A percentile compares a stretch with the other conserved stretches of the same genome.
phyloP scores from a whole-genome alignment of 2,797 vertebrate species.

The Tokudaia muenninki region DNA sequence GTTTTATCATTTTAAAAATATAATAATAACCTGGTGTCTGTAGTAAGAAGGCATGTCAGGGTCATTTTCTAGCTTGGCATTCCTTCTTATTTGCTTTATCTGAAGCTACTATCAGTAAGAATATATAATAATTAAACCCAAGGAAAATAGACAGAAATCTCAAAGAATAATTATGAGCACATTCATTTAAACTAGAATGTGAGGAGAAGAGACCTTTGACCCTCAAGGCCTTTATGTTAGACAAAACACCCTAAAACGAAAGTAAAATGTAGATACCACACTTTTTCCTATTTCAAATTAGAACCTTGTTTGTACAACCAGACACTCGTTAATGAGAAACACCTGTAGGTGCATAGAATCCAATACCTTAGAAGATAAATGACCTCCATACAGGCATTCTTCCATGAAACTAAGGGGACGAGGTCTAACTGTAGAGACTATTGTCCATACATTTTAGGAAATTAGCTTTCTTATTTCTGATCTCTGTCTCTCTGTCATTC shows the following conservation, averaged over 20 bases:
- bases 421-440: not conserved
- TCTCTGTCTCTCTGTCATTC: not conserved
- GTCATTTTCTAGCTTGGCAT: not conserved
- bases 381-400: not conserved
- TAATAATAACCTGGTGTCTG: not conserved
- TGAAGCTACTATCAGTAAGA: not conserved
- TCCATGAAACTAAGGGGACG: not conserved
- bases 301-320: not conserved
- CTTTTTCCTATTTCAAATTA: not conserved
- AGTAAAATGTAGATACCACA: not conserved
- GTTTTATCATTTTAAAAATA: not conserved
- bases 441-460: conserved; percentile 2
- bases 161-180: not conserved
- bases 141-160: not conserved
- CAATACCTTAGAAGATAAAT: not conserved
- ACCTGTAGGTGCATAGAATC: not conserved
- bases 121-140: not conserved
- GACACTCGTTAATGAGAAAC: not conserved
- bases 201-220: not conserved
- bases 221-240: not conserved
- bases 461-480: not conserved
- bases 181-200: not conserved
- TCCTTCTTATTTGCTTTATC: not conserved
- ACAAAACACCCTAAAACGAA: conserved; percentile 43
- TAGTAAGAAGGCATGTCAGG: not conserved